Percentiles rank a stretch among this genome's conserved stretches.
These are phyloP conservation scores for Atethmia centrago DNA, from an alignment of 2,888 invertebrate genomes.

Conservation along the genomic window DNA sequence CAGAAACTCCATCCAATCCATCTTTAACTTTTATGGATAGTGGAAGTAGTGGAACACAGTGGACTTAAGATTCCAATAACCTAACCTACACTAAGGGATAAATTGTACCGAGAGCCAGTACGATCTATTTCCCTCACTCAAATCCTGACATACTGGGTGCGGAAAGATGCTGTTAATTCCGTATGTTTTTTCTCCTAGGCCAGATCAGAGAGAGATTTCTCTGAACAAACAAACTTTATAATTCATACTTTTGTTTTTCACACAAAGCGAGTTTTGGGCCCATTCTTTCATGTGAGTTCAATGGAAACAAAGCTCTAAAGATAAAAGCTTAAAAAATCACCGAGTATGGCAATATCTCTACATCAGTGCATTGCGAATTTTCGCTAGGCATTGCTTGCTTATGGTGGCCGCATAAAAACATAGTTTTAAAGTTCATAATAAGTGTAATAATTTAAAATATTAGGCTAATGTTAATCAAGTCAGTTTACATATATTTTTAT, in stretches of 20 bases:
- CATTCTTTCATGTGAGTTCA: constrained; percentile 17
- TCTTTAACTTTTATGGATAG: constrained; percentile 1
- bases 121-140: constrained; percentile 51
- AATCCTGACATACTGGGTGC: constrained; percentile 23
- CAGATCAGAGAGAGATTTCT: constrained; percentile 3
- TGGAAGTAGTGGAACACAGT: constrained; percentile 6
- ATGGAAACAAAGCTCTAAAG: constrained; percentile 15
- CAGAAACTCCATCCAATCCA: background rate
- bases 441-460: too few species aligned
- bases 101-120: constrained; percentile 42
- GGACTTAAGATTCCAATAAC: constrained; percentile 35
- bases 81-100: constrained; percentile 30
- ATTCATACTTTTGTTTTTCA: constrained; percentile 1
- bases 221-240: background rate
- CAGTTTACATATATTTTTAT: background rate
- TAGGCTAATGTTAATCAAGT: background rate
- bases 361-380: background rate
- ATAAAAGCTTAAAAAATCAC: constrained; percentile 17
- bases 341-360: background rate
- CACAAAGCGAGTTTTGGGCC: background rate
- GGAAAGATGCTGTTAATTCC: constrained; percentile 30
- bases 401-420: constrained; percentile 8
- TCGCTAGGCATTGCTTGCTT: background rate
- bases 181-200: constrained; percentile 23
- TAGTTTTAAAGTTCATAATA: background rate